Evolutionary conservation across 2,888 invertebrate species (phyloP).

Genomic region (Sarcophaga carnaria): DNA sequence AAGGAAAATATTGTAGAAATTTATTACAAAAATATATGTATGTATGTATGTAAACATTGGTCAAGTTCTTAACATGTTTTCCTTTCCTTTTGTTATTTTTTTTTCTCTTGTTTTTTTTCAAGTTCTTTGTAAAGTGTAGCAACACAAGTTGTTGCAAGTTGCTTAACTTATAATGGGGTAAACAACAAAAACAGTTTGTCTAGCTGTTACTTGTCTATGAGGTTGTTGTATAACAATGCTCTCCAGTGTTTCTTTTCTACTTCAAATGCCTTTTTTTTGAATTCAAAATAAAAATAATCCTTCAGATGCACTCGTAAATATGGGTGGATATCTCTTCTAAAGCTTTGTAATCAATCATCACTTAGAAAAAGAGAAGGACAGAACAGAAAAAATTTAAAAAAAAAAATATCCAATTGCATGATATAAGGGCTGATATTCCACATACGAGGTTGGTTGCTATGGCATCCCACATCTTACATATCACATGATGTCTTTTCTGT

Average conservation of each 20-base stretch:
- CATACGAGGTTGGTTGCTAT: too few relatives aligned
- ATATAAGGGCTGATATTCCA: too few relatives aligned
- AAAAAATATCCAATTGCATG: too few relatives aligned
- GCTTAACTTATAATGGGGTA: not conserved
- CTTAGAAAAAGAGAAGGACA: too few relatives aligned
- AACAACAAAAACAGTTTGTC: not conserved
- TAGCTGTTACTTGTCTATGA: not conserved
- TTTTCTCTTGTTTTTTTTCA: not conserved
- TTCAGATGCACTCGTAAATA: not conserved
- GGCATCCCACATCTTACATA: too few relatives aligned
- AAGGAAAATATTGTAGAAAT: conserved; percentile 5
- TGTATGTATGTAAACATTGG: not conserved
- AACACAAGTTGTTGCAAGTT: conserved; percentile 2
- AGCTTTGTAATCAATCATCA: conserved; percentile 10
- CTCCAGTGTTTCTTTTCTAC: not conserved
- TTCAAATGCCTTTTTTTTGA: not conserved
- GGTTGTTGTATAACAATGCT: too few relatives aligned
- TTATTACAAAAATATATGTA: not conserved
- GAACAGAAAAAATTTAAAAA: too few relatives aligned
- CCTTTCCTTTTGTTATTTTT: not conserved
- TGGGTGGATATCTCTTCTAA: not conserved
- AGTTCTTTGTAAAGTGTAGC: not conserved
- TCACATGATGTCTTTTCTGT: too few relatives aligned
- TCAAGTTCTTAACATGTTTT: not conserved
- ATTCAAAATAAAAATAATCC: not conserved